These are phyloP conservation scores for Panthera leo DNA, from an alignment of 2,113 vertebrate genomes.

Conservation along the genomic window DNA sequence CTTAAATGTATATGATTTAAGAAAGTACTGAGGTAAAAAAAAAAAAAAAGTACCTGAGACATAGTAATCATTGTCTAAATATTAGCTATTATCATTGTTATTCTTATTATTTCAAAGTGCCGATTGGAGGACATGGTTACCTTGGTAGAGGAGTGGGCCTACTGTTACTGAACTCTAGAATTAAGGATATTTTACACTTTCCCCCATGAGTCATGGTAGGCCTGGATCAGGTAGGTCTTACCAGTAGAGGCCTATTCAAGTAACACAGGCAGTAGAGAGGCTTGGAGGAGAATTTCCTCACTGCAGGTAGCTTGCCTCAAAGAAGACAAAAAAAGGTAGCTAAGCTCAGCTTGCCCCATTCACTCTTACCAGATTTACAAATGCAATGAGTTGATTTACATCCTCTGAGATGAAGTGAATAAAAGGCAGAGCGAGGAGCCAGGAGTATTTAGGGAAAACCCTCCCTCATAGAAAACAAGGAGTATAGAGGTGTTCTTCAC, in stretches of 20 bases:
- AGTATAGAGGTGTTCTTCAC: not conserved
- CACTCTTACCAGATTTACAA: not conserved
- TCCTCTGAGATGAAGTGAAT: not conserved
- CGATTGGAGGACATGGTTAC: not conserved
- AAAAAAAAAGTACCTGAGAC: not conserved
- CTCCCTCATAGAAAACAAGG: not conserved
- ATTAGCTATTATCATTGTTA: not conserved
- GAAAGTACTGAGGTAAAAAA: not conserved
- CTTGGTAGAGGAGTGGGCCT: not conserved
- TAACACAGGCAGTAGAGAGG: not conserved
- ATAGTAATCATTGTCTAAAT: not conserved
- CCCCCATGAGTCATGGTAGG: not conserved
- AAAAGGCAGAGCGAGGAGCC: not conserved
- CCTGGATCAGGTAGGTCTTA: not conserved
- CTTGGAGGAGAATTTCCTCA: not conserved
- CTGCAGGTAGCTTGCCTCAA: not conserved
- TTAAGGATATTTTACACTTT: not conserved
- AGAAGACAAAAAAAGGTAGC: not conserved
- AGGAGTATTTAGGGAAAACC: not conserved
- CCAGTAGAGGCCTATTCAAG: not conserved
- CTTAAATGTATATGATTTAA: not conserved
- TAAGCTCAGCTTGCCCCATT: not conserved
- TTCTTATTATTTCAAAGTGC: not conserved
- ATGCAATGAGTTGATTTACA: not conserved
- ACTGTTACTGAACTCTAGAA: not conserved